Conservation (phyloP, 2,797 vertebrate species). For the Heterohyrax brucei region DNA sequence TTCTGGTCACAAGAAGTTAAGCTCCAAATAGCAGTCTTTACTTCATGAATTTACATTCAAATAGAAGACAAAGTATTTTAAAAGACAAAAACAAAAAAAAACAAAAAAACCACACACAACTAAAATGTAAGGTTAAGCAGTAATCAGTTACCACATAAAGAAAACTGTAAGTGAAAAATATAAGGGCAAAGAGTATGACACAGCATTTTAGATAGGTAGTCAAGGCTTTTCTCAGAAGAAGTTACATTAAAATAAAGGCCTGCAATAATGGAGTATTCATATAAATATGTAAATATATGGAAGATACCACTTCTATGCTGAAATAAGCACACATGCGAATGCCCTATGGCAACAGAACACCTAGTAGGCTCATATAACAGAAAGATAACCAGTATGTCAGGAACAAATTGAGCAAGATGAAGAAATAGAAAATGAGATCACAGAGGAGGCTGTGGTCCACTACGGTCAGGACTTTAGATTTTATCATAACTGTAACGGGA, state of each 20-base stretch:
- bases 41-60: slow-evolving; percentile 62
- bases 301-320: slow-evolving; percentile 20
- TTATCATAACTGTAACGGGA: neutral
- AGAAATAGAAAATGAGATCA: slow-evolving; percentile 35
- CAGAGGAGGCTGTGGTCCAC: neutral
- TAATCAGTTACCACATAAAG: neutral
- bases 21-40: slow-evolving; percentile 61
- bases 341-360: neutral
- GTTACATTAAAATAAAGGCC: slow-evolving; percentile 33
- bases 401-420: neutral
- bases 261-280: neutral
- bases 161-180: slow-evolving; percentile 22
- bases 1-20: slow-evolving; percentile 1
- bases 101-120: no score
- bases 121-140: slow-evolving; percentile 31
- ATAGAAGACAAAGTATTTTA: slow-evolving; percentile 28
- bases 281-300: neutral
- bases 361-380: neutral
- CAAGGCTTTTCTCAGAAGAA: neutral
- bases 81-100: neutral
- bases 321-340: neutral
- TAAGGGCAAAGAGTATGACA: neutral
- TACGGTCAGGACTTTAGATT: neutral
- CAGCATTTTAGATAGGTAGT: slow-evolving; percentile 17
- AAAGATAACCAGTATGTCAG: slow-evolving; percentile 6